These are phyloP conservation scores for Silurus aristotelis DNA, from an alignment of 2,797 vertebrate species.

Conservation along the genomic window DNA sequence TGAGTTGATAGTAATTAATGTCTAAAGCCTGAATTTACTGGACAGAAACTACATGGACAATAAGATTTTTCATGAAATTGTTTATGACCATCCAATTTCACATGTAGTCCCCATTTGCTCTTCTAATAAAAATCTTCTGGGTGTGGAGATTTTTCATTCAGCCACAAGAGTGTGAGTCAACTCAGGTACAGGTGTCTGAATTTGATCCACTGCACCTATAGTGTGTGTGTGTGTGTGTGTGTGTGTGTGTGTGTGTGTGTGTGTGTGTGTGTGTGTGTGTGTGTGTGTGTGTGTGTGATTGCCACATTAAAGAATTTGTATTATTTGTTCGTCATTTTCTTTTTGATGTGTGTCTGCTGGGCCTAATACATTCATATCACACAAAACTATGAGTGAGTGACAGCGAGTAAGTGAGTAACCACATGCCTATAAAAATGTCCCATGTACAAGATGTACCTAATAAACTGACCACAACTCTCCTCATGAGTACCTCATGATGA, in stretches of 20 bases:
- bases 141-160: too few relatives aligned
- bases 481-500: too few relatives aligned
- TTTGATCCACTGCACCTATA: too few relatives aligned
- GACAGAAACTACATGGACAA: too few relatives aligned
- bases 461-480: conserved; percentile 2
- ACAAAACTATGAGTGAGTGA: not conserved
- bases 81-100: too few relatives aligned
- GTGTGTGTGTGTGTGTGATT: not conserved
- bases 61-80: too few relatives aligned
- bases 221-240: too few relatives aligned
- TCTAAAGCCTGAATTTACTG: not conserved
- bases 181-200: too few relatives aligned
- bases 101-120: too few relatives aligned
- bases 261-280: not conserved
- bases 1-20: not conserved
- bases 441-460: not conserved
- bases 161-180: too few relatives aligned
- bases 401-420: not conserved
- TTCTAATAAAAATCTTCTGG: too few relatives aligned
- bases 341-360: not conserved
- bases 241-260: too few relatives aligned
- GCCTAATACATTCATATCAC: not conserved
- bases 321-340: not conserved
- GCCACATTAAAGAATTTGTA: not conserved
- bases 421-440: not conserved